A percentile compares a stretch with the other conserved stretches of the same genome.
Conservation (phyloP, 2,797 vertebrate genomes). For the Gastrophryne carolinensis region DNA sequence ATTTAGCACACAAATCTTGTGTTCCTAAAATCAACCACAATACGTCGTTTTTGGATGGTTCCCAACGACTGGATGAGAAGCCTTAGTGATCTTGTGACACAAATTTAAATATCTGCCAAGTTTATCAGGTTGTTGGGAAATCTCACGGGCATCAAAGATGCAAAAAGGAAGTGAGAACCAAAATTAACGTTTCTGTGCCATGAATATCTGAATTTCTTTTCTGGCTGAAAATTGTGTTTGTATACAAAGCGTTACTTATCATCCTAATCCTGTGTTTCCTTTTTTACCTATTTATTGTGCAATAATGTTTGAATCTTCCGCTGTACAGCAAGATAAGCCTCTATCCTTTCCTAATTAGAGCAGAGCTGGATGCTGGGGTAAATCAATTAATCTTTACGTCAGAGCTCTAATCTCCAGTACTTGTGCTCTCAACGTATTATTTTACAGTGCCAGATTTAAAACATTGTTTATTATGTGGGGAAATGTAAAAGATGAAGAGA, state of each 20-base stretch:
- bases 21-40: neutral
- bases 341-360: conserved; percentile 27
- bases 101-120: conserved; percentile 16
- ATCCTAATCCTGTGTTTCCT: neutral
- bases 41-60: neutral
- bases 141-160: conserved; percentile 12
- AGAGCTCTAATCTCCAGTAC: conserved; percentile 34
- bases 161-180: neutral
- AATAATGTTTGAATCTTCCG: conserved; percentile 34
- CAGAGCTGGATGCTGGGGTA: conserved; percentile 23
- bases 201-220: neutral
- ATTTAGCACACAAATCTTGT: neutral
- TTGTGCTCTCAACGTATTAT: neutral
- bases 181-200: neutral
- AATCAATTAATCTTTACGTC: conserved; percentile 32
- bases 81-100: conserved; percentile 27
- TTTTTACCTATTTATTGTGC: conserved; percentile 1
- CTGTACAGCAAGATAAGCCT: conserved; percentile 36
- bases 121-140: conserved; percentile 37
- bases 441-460: no score
- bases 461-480: no score
- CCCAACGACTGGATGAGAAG: conserved; percentile 22
- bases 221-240: neutral
- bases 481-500: no score
- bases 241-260: neutral